Conservation (phyloP, 2,797 vertebrate genomes). For the Leptoclinus maculatus region DNA sequence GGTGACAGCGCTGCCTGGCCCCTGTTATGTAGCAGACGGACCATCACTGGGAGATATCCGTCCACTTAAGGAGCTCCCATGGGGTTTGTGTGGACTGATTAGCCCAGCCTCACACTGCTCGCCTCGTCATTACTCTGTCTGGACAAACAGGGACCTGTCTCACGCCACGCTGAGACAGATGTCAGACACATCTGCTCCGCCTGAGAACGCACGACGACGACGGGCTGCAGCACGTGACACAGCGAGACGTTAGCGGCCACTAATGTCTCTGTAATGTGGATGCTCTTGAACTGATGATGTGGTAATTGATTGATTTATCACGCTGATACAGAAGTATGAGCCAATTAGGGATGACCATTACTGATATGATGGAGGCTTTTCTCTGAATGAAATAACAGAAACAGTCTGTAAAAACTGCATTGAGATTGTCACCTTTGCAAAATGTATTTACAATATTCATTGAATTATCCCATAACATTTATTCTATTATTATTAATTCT, state of each 20-base stretch:
- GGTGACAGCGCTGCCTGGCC: background rate
- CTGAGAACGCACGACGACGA: conserved; percentile 18
- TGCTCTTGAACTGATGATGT: background rate
- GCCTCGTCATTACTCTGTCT: conserved; percentile 56
- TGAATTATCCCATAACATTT: background rate
- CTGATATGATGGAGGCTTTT: background rate
- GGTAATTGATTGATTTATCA: conserved; percentile 1
- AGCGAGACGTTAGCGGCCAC: background rate
- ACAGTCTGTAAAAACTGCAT: background rate
- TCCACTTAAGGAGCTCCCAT: conserved; percentile 28
- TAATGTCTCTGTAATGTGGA: background rate
- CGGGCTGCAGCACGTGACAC: background rate
- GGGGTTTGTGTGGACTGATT: conserved; percentile 60
- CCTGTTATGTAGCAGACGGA: conserved; percentile 16
- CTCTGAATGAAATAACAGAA: background rate
- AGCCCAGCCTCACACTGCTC: conserved; percentile 44
- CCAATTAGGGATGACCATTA: background rate
- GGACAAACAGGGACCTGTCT: conserved; percentile 43
- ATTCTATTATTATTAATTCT: background rate
- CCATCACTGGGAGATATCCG: conserved; percentile 32
- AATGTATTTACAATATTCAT: background rate
- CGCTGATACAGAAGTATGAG: background rate
- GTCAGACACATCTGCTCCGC: conserved; percentile 51
- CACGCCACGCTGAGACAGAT: conserved; percentile 44
- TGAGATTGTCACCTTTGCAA: background rate